Base-by-base conservation (phyloP, 1,140 invertebrate species). In the Papilio dardanus region DNA sequence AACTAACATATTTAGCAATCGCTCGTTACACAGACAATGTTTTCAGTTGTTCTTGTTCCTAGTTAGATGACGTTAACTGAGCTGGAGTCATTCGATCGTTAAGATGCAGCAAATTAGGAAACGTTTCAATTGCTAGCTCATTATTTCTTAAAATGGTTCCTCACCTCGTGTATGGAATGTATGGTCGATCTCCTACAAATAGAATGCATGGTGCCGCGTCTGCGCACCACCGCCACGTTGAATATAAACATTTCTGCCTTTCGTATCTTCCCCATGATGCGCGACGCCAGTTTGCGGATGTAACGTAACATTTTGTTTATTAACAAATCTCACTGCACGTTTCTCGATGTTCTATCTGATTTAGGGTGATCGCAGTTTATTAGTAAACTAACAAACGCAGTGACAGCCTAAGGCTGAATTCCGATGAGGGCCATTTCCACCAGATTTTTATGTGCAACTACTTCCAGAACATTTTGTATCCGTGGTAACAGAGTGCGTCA, bases 131-230 rank as follows among this genome's bases (percentile, higher is more conserved):
- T 46, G 37, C 19, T 16, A 10, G 68, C 16, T 33, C 24, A 28
- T 21, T 24, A 40, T 16, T 54, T 71, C 16, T 24, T 37, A 58
- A 33, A 31, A 50, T 24, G 62, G 35, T 54, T 30, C 74, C 86
- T 90, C 81, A 92, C 90, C 90, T 90, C 86, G 19, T 84, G 84
- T 73, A 90, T 80, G 33, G 87, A 89, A 76, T 90, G 84, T 62
- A 89, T 75, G 4, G 87, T 89, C n/a, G 85, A 79, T 62, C 88
- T 81, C 42, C 87, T 77, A 58, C 83, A 85, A 71, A 85, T 83
- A 4, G 88, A 87, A 76, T 83, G 82, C 74, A 88, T 76, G 71
- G 84, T 81, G 74, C 79, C 81, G 31, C 82, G 31, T 21, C 85
- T 83, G n/a, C 79, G 42, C 12, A 35, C 81, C 37, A 89, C 71